Evolutionary conservation across 1,140 invertebrate genomes (phyloP).

Genomic region (Brachionus paranguensis): DNA sequence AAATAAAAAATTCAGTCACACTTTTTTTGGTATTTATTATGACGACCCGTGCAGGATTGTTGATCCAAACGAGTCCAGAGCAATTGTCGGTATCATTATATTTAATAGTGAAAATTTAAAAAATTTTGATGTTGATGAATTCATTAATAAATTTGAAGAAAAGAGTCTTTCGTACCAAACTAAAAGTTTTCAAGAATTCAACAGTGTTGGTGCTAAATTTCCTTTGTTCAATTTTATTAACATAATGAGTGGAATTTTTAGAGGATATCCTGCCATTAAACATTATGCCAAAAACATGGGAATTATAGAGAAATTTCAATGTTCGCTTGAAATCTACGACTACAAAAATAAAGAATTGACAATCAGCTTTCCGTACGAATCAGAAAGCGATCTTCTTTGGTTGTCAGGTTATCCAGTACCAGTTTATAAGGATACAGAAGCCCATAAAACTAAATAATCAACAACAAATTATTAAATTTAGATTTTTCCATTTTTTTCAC

Average conservation of each 20-base stretch:
- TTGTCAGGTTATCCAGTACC: not conserved
- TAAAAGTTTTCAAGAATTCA: not conserved
- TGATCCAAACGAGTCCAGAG: not conserved
- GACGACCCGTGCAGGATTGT: not conserved
- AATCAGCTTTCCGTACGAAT: not conserved
- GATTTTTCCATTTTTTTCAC: not conserved
- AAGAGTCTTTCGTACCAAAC: not conserved
- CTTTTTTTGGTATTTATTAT: not conserved
- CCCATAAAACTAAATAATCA: not conserved
- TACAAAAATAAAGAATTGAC: not conserved
- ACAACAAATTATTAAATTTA: not conserved
- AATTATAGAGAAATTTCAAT: not conserved
- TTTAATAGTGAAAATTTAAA: not conserved
- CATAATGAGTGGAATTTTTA: not conserved
- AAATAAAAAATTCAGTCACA: not conserved
- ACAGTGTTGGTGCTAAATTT: not conserved
- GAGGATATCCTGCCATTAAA: not conserved
- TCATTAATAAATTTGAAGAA: not conserved
- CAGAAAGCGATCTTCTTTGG: not conserved
- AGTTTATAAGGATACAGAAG: not conserved
- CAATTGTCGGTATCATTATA: not conserved
- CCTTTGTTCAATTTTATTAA: not conserved
- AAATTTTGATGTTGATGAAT: not conserved
- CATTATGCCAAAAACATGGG: not conserved
- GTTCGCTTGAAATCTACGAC: not conserved